These are phyloP conservation scores for Gallirallus australis DNA, from an alignment of 2,797 vertebrate species.

Conservation along the genomic window DNA sequence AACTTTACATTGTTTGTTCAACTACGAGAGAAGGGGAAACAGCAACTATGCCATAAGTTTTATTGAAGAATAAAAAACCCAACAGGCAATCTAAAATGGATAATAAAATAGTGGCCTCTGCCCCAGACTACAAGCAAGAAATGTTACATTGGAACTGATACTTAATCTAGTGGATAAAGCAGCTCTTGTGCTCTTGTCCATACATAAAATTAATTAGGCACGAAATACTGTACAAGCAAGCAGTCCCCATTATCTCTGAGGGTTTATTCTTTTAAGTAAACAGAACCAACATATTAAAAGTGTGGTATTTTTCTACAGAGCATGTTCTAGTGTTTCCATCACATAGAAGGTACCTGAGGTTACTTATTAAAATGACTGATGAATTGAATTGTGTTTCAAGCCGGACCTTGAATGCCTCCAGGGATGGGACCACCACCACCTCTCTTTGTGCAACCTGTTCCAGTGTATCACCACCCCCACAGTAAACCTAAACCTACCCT, in stretches of 20 bases:
- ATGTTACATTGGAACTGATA: background rate
- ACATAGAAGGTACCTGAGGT: background rate
- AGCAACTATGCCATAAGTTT: background rate
- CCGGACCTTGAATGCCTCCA: too few species aligned
- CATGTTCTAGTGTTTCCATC: background rate
- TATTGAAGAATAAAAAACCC: background rate
- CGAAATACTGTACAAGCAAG: background rate
- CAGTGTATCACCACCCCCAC: too few species aligned
- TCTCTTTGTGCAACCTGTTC: too few species aligned
- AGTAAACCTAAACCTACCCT: too few species aligned
- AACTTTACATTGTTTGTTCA: constrained; percentile 18
- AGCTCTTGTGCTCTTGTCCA: background rate
- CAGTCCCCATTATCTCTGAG: background rate
- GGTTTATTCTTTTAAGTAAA: background rate
- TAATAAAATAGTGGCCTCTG: constrained; percentile 5
- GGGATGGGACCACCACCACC: too few species aligned
- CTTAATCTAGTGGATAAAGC: constrained; percentile 45
- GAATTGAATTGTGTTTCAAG: too few species aligned
- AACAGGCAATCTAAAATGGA: background rate
- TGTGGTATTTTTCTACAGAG: background rate
- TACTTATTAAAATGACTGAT: background rate
- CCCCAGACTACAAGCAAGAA: constrained; percentile 11
- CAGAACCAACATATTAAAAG: background rate
- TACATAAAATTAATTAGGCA: constrained; percentile 48
- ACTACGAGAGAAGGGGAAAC: background rate